These are phyloP conservation scores for Drosophila jambulina DNA, from an alignment of 1,140 invertebrate species.

Conservation along the genomic window DNA sequence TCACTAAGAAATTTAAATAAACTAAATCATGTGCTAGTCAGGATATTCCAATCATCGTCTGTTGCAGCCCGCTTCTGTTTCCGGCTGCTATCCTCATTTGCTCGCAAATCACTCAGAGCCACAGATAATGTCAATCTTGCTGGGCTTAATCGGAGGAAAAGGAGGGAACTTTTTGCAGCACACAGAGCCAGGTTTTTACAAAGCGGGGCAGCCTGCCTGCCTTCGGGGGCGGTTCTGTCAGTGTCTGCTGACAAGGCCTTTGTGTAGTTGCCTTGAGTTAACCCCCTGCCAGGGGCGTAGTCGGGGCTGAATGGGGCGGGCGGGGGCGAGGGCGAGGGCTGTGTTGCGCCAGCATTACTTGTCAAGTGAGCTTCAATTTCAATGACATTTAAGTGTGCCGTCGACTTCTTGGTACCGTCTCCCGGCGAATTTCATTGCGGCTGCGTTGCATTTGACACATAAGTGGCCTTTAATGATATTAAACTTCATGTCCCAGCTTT, in stretches of 20 bases:
- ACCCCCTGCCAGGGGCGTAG: slow-evolving; percentile 21
- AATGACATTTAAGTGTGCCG: slow-evolving; percentile 73
- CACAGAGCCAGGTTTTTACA: slow-evolving; percentile 18
- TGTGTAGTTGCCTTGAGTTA: slow-evolving; percentile 64
- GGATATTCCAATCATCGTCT: slow-evolving; percentile 14
- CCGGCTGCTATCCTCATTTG: slow-evolving; percentile 6
- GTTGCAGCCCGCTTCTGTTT: background rate
- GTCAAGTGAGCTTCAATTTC: slow-evolving; percentile 74
- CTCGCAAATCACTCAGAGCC: slow-evolving; percentile 55
- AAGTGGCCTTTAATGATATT: slow-evolving; percentile 79
- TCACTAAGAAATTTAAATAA: background rate
- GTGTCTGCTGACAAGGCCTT: slow-evolving; percentile 64
- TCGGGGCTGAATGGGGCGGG: background rate
- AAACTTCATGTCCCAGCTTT: slow-evolving; percentile 65
- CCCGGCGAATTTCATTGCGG: slow-evolving; percentile 36
- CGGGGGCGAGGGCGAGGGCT: background rate
- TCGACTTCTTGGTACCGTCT: slow-evolving; percentile 35
- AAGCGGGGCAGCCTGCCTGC: slow-evolving; percentile 18
- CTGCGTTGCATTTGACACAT: slow-evolving; percentile 75
- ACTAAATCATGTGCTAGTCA: slow-evolving; percentile 5
- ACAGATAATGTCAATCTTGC: slow-evolving; percentile 58
- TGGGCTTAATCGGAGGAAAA: slow-evolving; percentile 20
- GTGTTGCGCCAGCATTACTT: slow-evolving; percentile 68
- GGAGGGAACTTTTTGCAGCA: slow-evolving; percentile 25
- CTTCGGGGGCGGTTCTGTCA: slow-evolving; percentile 40